Percentiles rank a stretch among this genome's conserved stretches.
phyloP scores from a whole-genome alignment of 2,888 invertebrate genomes.

The Odontocerum albicorne region DNA sequence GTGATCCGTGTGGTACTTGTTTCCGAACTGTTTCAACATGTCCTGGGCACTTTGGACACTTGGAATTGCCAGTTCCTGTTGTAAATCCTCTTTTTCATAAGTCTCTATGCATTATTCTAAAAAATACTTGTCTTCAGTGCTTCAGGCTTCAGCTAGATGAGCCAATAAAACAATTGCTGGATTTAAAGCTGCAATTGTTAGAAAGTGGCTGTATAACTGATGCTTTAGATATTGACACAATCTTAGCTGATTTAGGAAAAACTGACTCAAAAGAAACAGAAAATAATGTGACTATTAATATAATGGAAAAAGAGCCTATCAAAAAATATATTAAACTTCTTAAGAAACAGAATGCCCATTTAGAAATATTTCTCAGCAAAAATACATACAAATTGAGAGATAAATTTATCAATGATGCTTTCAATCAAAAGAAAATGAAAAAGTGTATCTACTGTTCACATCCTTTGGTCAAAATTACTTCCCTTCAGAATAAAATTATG shows the following conservation, averaged over 20 bases:
- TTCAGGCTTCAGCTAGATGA: conserved; percentile 63
- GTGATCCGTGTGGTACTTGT: conserved; percentile 82
- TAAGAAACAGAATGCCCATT: conserved; percentile 42
- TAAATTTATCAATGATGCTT: conserved; percentile 49
- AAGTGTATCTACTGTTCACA: conserved; percentile 59
- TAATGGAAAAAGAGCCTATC: conserved; percentile 52
- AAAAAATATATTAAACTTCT: conserved; percentile 48
- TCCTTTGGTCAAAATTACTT: conserved; percentile 57
- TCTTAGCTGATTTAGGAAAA: conserved; percentile 43
- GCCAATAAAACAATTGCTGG: conserved; percentile 58
- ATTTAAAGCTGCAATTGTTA: conserved; percentile 70
- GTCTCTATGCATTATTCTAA: conserved; percentile 67
- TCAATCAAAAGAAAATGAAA: conserved; percentile 53
- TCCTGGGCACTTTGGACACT: conserved; percentile 94
- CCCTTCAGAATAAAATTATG: conserved; percentile 64
- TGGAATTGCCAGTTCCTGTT: conserved; percentile 84
- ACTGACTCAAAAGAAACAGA: conserved; percentile 42
- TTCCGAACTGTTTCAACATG: conserved; percentile 67
- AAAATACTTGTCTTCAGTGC: conserved; percentile 72
- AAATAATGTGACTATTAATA: conserved; percentile 48
- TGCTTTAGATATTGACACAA: conserved; percentile 66
- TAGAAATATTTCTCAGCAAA: conserved; percentile 48
- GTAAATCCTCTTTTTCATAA: conserved; percentile 89
- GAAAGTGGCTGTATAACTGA: conserved; percentile 74
- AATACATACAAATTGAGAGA: conserved; percentile 55